Evolutionary conservation across 2,888 invertebrate species (phyloP).

Genomic region (Harpalus rubripes): DNA sequence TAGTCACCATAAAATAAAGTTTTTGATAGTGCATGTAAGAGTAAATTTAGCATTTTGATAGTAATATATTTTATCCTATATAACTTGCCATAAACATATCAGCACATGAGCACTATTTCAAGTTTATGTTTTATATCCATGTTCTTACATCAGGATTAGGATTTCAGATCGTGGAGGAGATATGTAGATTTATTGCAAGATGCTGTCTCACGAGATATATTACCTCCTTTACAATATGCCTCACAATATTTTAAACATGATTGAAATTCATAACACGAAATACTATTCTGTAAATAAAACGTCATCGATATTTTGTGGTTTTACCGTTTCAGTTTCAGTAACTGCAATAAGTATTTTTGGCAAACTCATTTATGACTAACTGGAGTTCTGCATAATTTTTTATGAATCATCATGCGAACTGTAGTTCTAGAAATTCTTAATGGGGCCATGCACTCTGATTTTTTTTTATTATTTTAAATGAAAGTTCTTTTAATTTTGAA

Average conservation of each 20-base stretch:
- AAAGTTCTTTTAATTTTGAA: no score
- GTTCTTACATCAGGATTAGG: conserved; percentile 5
- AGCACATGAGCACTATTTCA: not conserved
- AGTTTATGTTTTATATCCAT: not conserved
- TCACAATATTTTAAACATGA: not conserved
- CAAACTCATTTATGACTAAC: no score
- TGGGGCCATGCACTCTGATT: no score
- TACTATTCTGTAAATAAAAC: no score
- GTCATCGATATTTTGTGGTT: no score
- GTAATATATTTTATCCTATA: not conserved
- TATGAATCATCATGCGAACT: no score
- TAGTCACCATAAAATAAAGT: no score
- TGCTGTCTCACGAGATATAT: not conserved
- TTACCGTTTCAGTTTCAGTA: no score
- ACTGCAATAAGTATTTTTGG: no score
- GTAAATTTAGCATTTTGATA: not conserved
- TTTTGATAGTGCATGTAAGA: not conserved
- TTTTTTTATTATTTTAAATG: no score
- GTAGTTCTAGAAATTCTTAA: no score
- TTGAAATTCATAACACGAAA: not conserved
- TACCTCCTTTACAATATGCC: not conserved
- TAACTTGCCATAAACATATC: not conserved
- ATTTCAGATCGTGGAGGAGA: not conserved
- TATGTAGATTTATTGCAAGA: not conserved
- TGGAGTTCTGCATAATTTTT: no score